Base-by-base conservation (phyloP, 2,888 invertebrate genomes). In the Cerastoderma edule region DNA sequence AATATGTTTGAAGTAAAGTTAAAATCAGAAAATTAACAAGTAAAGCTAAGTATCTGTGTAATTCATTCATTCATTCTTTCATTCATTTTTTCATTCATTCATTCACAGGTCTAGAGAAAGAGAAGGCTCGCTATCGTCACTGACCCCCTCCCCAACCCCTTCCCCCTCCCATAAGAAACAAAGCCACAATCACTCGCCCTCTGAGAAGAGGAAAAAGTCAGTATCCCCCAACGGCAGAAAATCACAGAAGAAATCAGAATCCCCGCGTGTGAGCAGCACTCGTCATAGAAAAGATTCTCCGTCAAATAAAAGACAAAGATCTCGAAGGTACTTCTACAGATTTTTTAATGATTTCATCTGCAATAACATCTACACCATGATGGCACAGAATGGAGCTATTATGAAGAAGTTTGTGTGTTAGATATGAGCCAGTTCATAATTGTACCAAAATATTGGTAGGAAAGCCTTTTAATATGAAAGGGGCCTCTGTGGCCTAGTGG, bases 171-270 rank as follows among this genome's bases (percentile, higher is more conserved):
- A 74, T 33, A 73, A 70, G 50, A 65, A 70, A 50, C 75, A 78
- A 50, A 80, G 79, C 66, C 75, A 71, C 39, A 83, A 80, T 64
- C 81, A 84, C 72, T 85, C 85, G 56, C 83, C 83, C n/a, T 67
- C 68, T 54, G 77, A 74, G 60, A 74, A 70, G 70, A 73, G 73
- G 56, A 67, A 71, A 22, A 54, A 66, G 33, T 82, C 80, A 48
- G 54, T 68, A 4, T 81, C 83, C 5, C 84, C 85, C 1, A 28
- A 53, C 57, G 53, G 32, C n/a, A 81, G 71, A 57, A 66, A 50
- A 56, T 69, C 80, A 2, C 60, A 60, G 10, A 60, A 60, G 33
- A 33, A 60, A 60, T 60, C 60, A 2, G 60, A 60, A n/a, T 60
- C 60, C 1, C 60, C 60, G 10, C 32, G 60, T 22, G 60, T 33